Evolutionary conservation across 2,797 vertebrate genomes (phyloP).

Genomic region (Hippopotamyrus pictus): DNA sequence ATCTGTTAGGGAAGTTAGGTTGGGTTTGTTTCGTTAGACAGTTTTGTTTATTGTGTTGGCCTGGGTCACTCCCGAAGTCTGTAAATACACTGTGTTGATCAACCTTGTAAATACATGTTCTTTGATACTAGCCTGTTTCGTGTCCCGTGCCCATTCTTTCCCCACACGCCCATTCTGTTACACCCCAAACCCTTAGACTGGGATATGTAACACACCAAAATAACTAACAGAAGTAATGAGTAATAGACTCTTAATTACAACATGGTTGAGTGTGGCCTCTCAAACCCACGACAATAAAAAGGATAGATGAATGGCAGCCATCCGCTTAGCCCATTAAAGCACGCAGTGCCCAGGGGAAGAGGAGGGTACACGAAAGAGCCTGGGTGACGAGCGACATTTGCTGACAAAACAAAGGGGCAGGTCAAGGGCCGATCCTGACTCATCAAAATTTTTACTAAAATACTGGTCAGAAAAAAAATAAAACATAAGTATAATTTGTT

Average conservation of each 20-base stretch:
- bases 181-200: not conserved
- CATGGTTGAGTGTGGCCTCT: not conserved
- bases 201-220: not conserved
- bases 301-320: not conserved
- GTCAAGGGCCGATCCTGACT: not conserved
- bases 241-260: not conserved
- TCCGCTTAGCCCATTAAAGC: not conserved
- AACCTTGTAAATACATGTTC: not conserved
- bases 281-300: not conserved
- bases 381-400: not conserved
- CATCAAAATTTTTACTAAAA: not conserved
- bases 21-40: not conserved
- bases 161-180: not conserved
- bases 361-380: not conserved
- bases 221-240: not conserved
- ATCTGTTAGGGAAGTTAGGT: not conserved
- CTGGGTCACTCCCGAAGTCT: not conserved
- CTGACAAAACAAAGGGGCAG: not conserved
- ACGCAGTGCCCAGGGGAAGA: not conserved
- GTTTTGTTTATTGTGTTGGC: not conserved
- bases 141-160: not conserved
- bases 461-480: not conserved
- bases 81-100: not conserved
- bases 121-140: not conserved
- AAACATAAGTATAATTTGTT: not conserved